Evolutionary conservation across 2,888 invertebrate genomes (phyloP).

Genomic region (Nemurella pictetii): DNA sequence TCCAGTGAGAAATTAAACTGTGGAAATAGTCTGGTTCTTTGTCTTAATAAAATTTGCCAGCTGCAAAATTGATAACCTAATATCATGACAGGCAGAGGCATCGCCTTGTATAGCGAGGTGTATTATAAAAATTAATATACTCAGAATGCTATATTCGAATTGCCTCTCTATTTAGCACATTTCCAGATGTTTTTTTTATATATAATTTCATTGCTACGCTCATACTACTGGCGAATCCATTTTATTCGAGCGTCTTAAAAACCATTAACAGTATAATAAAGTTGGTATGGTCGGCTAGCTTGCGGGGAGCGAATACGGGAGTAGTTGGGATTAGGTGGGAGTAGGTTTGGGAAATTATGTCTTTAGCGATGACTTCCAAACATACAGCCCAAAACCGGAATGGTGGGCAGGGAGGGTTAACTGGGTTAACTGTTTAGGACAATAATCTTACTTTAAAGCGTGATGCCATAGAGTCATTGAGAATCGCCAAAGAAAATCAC

Average conservation of each 20-base stretch:
- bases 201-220: constrained; percentile 38
- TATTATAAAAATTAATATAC: constrained; percentile 15
- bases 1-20: constrained; percentile 40
- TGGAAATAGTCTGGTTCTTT: constrained; percentile 36
- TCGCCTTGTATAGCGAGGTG: background rate
- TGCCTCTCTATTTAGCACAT: constrained; percentile 34
- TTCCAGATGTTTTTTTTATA: constrained; percentile 32
- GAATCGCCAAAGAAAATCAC: background rate
- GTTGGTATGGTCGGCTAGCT: background rate
- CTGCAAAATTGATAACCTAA: constrained; percentile 18
- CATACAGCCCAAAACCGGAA: background rate
- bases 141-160: constrained; percentile 12
- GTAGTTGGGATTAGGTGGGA: background rate
- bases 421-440: background rate
- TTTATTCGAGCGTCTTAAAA: constrained; percentile 34
- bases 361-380: background rate
- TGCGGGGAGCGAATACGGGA: background rate
- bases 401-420: no score
- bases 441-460: background rate
- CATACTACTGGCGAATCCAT: constrained; percentile 33
- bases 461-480: background rate
- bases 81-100: background rate
- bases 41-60: constrained; percentile 36
- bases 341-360: background rate
- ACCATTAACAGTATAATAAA: constrained; percentile 39